phyloP scores from a whole-genome alignment of 1,140 invertebrate genomes.

The Bombus fervidus region DNA sequence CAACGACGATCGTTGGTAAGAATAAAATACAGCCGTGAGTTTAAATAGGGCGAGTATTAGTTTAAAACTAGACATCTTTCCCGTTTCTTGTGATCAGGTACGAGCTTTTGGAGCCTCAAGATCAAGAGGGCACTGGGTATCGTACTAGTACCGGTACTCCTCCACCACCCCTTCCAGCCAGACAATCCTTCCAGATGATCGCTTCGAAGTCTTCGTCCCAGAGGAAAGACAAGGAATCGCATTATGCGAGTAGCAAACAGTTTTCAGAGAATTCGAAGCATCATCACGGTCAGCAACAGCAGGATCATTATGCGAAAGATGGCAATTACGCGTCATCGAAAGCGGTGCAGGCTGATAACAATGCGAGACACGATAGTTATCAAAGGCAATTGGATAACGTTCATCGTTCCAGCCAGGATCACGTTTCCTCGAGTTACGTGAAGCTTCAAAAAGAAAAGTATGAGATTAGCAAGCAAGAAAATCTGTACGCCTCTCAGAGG shows the following conservation, averaged over 20 bases:
- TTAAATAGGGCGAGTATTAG: no score
- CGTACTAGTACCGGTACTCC: slow-evolving; percentile 78
- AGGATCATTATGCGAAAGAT: slow-evolving; percentile 76
- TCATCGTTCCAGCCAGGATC: slow-evolving; percentile 68
- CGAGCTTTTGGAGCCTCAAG: slow-evolving; percentile 82
- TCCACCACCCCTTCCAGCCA: slow-evolving; percentile 83
- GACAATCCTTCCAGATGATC: slow-evolving; percentile 74
- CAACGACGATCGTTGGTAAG: slow-evolving; percentile 86
- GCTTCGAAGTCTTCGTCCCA: slow-evolving; percentile 62
- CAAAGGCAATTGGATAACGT: slow-evolving; percentile 74
- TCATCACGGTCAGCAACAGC: slow-evolving; percentile 59
- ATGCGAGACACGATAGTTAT: slow-evolving; percentile 74
- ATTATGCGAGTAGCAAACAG: slow-evolving; percentile 72
- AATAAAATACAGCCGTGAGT: slow-evolving; percentile 10
- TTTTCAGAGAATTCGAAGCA: slow-evolving; percentile 67
- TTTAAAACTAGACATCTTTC: background rate
- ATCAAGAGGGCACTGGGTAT: slow-evolving; percentile 69
- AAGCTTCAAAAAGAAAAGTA: slow-evolving; percentile 80
- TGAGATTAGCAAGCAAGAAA: slow-evolving; percentile 77
- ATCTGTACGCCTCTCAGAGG: slow-evolving; percentile 74
- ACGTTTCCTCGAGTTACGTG: slow-evolving; percentile 73
- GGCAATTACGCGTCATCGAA: slow-evolving; percentile 77
- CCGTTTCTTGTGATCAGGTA: slow-evolving; percentile 73
- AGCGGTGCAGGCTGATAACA: slow-evolving; percentile 70
- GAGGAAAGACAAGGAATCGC: slow-evolving; percentile 77